Percentiles rank a stretch among this genome's conserved stretches.
These are phyloP conservation scores for Sebastes nivosus DNA, from an alignment of 2,797 vertebrate species.

Conservation along the genomic window DNA sequence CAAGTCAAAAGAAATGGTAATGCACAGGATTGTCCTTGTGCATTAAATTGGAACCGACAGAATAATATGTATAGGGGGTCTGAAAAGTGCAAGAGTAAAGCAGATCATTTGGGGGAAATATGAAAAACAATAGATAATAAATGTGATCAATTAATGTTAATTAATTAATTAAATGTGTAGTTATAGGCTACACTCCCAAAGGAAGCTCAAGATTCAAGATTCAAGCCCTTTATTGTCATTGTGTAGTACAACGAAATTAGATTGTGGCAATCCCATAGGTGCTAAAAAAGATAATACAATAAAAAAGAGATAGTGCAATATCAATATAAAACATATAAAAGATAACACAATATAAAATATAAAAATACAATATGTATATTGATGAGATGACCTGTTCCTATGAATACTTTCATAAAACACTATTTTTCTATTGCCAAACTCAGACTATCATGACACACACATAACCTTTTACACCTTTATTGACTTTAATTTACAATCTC, in stretches of 20 bases:
- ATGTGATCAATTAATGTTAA: neutral
- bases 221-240: no score
- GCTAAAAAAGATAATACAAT: no score
- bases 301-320: no score
- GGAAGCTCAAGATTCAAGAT: neutral
- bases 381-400: no score
- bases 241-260: no score
- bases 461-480: neutral
- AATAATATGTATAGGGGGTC: neutral
- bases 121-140: neutral
- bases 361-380: no score
- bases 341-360: no score
- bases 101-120: neutral
- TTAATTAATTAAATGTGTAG: no score
- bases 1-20: neutral
- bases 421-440: neutral
- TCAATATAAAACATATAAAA: no score
- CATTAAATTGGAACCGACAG: neutral
- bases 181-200: neutral
- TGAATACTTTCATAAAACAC: neutral
- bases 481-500: neutral
- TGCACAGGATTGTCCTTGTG: neutral
- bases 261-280: no score
- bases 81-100: neutral
- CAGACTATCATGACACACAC: neutral